Conservation (phyloP, 1,140 invertebrate genomes). For the Drosophila oshimai region DNA sequence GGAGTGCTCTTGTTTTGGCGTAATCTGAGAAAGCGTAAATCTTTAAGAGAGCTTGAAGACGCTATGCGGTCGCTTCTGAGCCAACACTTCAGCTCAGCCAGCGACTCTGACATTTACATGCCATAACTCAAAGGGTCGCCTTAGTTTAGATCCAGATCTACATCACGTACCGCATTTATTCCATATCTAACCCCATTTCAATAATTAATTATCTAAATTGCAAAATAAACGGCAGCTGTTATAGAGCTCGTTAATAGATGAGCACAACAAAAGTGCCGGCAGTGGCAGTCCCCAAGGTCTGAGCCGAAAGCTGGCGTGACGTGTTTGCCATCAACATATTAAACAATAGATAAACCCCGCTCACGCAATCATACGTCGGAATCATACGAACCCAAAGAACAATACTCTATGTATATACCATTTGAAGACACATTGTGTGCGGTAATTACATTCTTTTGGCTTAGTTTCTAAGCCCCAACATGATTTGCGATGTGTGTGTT, state of each 20-base stretch:
- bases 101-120: background rate
- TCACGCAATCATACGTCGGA: constrained; percentile 25
- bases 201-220: constrained; percentile 55
- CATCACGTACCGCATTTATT: constrained; percentile 1
- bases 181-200: constrained; percentile 25
- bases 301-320: constrained; percentile 20
- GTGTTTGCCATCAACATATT: constrained; percentile 14
- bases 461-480: constrained; percentile 31
- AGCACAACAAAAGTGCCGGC: constrained; percentile 16
- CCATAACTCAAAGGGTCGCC: background rate
- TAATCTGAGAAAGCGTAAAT: constrained; percentile 16
- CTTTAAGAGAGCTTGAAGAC: background rate
- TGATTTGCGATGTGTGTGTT: constrained; percentile 39
- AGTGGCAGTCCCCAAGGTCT: constrained; percentile 1
- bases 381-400: background rate
- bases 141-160: background rate
- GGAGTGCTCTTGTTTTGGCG: constrained; percentile 12
- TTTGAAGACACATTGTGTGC: constrained; percentile 32
- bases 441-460: constrained; percentile 29
- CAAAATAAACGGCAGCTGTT: constrained; percentile 48
- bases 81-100: background rate
- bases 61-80: background rate
- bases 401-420: constrained; percentile 13
- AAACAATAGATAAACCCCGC: constrained; percentile 22
- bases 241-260: constrained; percentile 4